A percentile compares a stretch with the other conserved stretches of the same genome.
These are phyloP conservation scores for Stenopsyche tienmushanensis DNA, from an alignment of 1,140 invertebrate genomes.

Conservation along the genomic window DNA sequence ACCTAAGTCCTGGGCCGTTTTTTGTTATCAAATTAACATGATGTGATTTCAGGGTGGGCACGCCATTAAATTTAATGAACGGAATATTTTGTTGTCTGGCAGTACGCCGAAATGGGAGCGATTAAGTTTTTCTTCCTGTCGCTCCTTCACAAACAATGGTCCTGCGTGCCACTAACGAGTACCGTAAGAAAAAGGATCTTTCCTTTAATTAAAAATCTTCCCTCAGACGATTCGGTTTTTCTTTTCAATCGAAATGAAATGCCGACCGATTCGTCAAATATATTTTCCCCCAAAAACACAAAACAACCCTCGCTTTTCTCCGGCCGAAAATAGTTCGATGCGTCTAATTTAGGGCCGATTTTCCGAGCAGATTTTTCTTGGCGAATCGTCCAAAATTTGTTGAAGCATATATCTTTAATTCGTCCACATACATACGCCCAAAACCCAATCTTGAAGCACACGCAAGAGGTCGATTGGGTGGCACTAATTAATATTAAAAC, in stretches of 20 bases:
- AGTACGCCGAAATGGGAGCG: neutral
- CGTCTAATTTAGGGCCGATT: too few species aligned
- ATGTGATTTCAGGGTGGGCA: conserved; percentile 30
- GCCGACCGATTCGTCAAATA: too few species aligned
- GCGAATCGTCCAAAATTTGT: neutral
- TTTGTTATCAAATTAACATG: conserved; percentile 38
- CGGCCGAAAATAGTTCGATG: too few species aligned
- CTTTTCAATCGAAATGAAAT: too few species aligned
- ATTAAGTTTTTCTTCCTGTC: neutral
- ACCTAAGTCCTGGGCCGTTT: conserved; percentile 17
- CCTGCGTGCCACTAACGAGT: conserved; percentile 12
- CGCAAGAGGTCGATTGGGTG: neutral
- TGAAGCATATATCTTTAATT: neutral
- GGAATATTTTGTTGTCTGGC: conserved; percentile 32
- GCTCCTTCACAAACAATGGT: conserved; percentile 1
- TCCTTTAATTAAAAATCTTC: conserved; percentile 31
- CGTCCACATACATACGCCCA: neutral
- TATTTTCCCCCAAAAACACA: too few species aligned
- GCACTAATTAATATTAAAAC: conserved; percentile 41
- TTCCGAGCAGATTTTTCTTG: too few species aligned
- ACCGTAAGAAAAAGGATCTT: conserved; percentile 23
- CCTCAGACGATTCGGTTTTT: conserved; percentile 21
- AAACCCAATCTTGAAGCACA: neutral
- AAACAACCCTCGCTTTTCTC: too few species aligned
- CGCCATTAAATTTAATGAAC: conserved; percentile 33